A percentile compares a stretch with the other conserved stretches of the same genome.
phyloP scores from a whole-genome alignment of 1,140 invertebrate genomes.

The Trichonephila clavata region DNA sequence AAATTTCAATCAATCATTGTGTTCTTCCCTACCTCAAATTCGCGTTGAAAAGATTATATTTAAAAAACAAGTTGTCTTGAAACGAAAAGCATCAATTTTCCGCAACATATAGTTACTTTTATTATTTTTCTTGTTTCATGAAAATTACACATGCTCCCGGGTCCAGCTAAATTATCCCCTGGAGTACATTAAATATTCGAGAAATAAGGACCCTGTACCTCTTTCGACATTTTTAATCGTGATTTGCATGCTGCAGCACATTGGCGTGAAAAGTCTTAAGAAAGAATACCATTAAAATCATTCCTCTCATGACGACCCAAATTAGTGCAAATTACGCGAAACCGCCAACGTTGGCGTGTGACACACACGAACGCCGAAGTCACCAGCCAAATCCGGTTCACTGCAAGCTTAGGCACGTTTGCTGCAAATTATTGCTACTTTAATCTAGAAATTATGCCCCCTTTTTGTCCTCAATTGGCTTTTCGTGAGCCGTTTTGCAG shows the following conservation, averaged over 20 bases:
- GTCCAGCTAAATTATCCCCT: background rate
- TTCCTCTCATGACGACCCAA: background rate
- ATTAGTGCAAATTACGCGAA: conserved; percentile 21
- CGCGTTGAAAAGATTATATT: background rate
- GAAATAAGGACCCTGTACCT: background rate
- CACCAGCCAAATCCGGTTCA: conserved; percentile 42
- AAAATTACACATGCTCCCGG: background rate
- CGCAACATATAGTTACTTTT: background rate
- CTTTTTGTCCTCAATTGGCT: conserved; percentile 50
- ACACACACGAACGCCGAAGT: conserved; percentile 16
- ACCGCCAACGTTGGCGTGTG: conserved; percentile 18
- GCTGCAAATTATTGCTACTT: conserved; percentile 45
- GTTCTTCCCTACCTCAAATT: background rate
- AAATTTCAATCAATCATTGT: background rate
- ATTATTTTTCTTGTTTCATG: background rate
- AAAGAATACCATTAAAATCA: background rate
- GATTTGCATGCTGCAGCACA: background rate
- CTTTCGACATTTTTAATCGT: background rate
- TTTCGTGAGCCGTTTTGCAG: conserved; percentile 36
- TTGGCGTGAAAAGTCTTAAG: background rate
- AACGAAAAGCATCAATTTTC: background rate
- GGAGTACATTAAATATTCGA: background rate
- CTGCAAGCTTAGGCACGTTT: background rate
- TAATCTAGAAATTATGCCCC: conserved; percentile 54
- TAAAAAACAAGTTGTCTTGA: background rate